Evolutionary conservation across 2,113 vertebrate genomes (phyloP), one percentile per base, ranked within the genome.

Genomic region (Pelecanus crispus): DNA sequence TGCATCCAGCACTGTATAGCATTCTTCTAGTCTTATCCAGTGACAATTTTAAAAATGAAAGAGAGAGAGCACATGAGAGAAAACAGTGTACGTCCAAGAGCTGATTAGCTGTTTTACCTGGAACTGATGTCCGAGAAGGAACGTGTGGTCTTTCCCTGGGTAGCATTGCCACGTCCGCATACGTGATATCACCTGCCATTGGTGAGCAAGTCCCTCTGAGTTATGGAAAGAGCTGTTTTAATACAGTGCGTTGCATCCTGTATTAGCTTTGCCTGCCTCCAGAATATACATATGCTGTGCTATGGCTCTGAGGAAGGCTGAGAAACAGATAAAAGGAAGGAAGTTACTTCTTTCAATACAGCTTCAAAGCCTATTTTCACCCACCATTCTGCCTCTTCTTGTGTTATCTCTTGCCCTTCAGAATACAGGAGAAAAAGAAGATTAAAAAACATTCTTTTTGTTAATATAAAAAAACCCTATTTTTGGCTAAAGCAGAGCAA

Each of bases 351-450:
- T 92, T 90, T 92, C 91, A 95, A 29, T 36, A 68, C 56, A 65
- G 56, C 85, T 97, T 95, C 94, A 96, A 96, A 94, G 96, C 25
- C 32, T 67, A 32, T 79, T 90, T 92, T 50, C 86, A 88, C 81
- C 74, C 84, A 53, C 25, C 36, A 59, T 87, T 81, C 83, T 84
- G 34, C 22, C 34, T 89, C 65, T 63, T 89, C 40, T 92, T 77
- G 13, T 44, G 13, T 80, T n/a, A 80, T 74, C 17, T 70, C 63
- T 73, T 87, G 65, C 68, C 65, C 65, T 91, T 87, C 78, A 90
- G 61, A 91, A 71, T 31, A 28, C 11, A 67, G 44, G 10, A 75
- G 38, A 78, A 90, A 85, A 93, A 18, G 2, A 59, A 78, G 55
- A 58, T 42, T 28, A n/a, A 62, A 89, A 3, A 0, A 0, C 13